phyloP scores from a whole-genome alignment of 2,888 invertebrate genomes.

The Calameuta filiformis region DNA sequence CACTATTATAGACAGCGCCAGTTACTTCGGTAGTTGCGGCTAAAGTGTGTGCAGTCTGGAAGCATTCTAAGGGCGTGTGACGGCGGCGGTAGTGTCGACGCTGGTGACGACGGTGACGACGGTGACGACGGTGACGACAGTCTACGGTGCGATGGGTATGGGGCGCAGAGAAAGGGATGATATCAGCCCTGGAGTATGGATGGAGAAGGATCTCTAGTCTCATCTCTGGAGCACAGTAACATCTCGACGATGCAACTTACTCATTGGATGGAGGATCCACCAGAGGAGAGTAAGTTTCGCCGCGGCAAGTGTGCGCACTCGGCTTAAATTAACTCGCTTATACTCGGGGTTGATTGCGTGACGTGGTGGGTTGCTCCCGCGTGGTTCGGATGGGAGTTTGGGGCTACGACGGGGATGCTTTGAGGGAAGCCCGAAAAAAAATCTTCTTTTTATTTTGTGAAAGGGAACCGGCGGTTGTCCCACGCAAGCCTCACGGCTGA shows the following conservation, averaged over 20 bases:
- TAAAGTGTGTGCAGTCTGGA: conserved; percentile 42
- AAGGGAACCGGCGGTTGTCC: background rate
- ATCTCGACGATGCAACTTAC: conserved; percentile 49
- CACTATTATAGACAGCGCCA: conserved; percentile 54
- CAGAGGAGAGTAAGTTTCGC: conserved; percentile 48
- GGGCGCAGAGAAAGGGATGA: background rate
- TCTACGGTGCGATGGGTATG: background rate
- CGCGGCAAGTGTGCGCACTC: conserved; percentile 53
- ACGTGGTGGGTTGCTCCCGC: background rate
- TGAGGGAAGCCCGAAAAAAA: background rate
- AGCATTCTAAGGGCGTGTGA: conserved; percentile 27
- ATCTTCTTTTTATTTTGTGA: background rate
- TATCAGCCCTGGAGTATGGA: background rate
- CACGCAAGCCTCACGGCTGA: background rate
- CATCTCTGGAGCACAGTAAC: conserved; percentile 38
- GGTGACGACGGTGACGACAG: no score
- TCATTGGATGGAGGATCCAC: conserved; percentile 36
- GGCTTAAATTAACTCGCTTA: conserved; percentile 55
- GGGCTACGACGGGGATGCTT: background rate
- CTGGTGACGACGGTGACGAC: conserved; percentile 6
- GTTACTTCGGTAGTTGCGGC: conserved; percentile 47
- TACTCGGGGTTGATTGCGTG: conserved; percentile 54
- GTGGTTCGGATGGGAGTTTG: background rate
- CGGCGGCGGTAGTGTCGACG: conserved; percentile 10
- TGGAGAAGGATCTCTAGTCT: background rate